A percentile compares a stretch with the other conserved stretches of the same genome.
phyloP scores from a whole-genome alignment of 2,888 invertebrate genomes.

The Calameuta idolon region DNA sequence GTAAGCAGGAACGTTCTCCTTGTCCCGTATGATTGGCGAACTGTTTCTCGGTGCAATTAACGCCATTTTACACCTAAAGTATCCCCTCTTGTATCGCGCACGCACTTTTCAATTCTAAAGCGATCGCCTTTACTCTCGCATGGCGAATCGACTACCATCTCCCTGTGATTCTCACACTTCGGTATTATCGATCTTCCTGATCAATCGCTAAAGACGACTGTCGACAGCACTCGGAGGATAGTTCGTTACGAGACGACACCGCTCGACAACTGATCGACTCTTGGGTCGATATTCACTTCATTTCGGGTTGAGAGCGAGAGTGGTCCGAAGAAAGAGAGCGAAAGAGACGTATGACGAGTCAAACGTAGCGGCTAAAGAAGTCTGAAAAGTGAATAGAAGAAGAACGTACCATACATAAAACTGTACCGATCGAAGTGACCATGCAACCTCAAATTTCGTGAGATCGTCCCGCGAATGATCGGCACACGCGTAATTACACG shows the following conservation, averaged over 20 bases:
- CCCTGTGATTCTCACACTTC: not conserved
- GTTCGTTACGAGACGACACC: not conserved
- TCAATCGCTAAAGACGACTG: not conserved
- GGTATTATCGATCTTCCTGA: not conserved
- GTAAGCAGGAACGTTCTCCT: conserved; percentile 76
- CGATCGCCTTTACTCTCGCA: not conserved
- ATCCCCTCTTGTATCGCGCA: not conserved
- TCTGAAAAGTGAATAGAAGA: not conserved
- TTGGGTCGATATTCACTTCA: not conserved
- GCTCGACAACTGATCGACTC: not conserved
- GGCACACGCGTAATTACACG: not conserved
- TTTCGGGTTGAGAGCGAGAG: not conserved
- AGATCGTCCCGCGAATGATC: not conserved
- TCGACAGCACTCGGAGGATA: not conserved
- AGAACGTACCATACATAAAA: not conserved
- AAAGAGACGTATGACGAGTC: not conserved
- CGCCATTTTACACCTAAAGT: conserved; percentile 43
- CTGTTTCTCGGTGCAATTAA: conserved; percentile 75
- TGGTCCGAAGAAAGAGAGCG: not conserved
- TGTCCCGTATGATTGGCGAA: conserved; percentile 75
- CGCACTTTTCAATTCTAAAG: not conserved
- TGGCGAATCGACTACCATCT: not conserved
- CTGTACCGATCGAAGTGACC: not conserved
- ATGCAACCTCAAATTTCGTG: not conserved
- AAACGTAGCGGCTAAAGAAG: not conserved